Percentiles rank a stretch among this genome's conserved stretches.
Conservation (phyloP, 2,113 vertebrate genomes). For the Muntiacus muntjak region DNA sequence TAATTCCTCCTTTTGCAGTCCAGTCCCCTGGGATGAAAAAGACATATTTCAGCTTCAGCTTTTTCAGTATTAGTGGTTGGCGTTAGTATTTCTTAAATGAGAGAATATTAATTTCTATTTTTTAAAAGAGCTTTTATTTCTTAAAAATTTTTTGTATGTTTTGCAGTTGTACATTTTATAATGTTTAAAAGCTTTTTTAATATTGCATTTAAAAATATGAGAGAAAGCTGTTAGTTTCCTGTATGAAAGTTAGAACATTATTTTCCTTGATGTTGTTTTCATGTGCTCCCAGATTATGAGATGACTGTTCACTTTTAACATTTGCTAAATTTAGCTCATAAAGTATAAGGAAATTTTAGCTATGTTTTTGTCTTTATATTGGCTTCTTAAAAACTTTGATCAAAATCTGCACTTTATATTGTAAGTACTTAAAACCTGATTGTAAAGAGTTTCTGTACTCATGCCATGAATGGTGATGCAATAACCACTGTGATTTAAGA, state of each 20-base stretch:
- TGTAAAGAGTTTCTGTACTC: background rate
- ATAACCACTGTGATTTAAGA: background rate
- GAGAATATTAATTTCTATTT: background rate
- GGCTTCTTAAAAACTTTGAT: background rate
- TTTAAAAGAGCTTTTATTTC: background rate
- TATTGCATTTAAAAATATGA: background rate
- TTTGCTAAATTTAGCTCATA: background rate
- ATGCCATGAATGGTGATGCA: background rate
- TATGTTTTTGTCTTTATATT: background rate
- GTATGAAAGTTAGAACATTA: background rate
- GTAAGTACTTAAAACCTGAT: fast-evolving
- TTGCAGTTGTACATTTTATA: background rate
- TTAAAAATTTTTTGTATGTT: background rate
- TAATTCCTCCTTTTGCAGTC: background rate
- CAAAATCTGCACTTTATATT: background rate
- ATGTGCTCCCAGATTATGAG: background rate
- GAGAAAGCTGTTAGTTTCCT: background rate
- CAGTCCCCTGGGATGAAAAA: background rate
- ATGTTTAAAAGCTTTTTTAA: background rate
- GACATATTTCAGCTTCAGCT: background rate
- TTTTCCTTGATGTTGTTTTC: background rate
- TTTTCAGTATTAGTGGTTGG: background rate
- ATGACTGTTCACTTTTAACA: background rate
- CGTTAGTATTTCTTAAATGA: background rate
- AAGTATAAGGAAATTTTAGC: background rate